Base-by-base conservation (phyloP, 2,113 vertebrate genomes). In the Microtus oregoni region DNA sequence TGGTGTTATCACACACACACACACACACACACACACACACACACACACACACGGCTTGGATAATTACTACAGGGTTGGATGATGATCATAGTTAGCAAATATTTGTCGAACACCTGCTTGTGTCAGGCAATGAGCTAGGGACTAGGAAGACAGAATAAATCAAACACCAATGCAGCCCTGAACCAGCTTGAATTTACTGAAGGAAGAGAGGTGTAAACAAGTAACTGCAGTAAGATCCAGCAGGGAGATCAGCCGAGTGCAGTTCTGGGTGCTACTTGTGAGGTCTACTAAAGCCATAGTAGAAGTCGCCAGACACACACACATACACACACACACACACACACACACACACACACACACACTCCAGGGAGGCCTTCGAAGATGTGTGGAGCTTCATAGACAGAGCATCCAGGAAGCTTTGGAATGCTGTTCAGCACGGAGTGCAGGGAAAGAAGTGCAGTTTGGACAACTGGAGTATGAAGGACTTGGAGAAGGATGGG, bases 51-150 rank as follows among this genome's bases (percentile, higher is more conserved):
- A 44, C 8, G 38, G 35, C 68, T 95, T 91, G 24, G 65, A 68
- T 79, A 28, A 70, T 79, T 58, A 35, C 68, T 52, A 44, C 52
- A 28, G 58, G 28, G 4, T 61, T 55, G 78, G 78, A 61, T 28
- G 67, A 24, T 47, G 77, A 91, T n/a, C 77, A 95, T 67, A 78
- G 32, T 90, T 58, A 72, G 78, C 19, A 85, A 86, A 92, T 83
- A 89, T 89, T 91, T 95, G 50, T 82, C 14, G 73, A 96, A 28
- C 44, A 61, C 87, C 82, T 93, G 93, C 58, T 77, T 44, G 41
- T 78, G 67, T 63, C 75, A 63, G 41, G 58, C 73, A 68, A 8
- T 10, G 24, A 0, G 2, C 78, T 68, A 5, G 75, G 30, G 17
- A 79, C 41, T 47, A 70, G 76, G 47, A 89, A 68, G 86, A 77